Evolutionary conservation across 2,113 vertebrate genomes (phyloP).

Genomic region (Thymallus thymallus): DNA sequence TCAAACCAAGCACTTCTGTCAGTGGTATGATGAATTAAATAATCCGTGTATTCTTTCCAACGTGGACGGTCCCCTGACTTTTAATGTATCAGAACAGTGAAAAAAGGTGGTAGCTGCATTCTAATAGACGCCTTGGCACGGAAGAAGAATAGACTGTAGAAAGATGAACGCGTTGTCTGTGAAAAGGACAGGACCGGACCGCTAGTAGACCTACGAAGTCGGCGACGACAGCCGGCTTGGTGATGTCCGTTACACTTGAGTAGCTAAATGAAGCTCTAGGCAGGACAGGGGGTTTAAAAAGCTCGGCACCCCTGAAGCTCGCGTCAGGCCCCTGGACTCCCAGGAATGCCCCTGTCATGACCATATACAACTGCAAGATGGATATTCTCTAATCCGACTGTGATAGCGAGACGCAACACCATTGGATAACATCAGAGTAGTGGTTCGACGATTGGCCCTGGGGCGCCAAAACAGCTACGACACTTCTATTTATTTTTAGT

Average conservation of each 20-base stretch:
- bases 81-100: not conserved
- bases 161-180: slow-evolving; percentile 2
- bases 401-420: slow-evolving; percentile 54
- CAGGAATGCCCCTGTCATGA: slow-evolving; percentile 79
- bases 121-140: slow-evolving; percentile 19
- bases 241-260: slow-evolving; percentile 29
- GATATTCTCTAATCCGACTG: slow-evolving; percentile 58
- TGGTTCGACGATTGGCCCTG: slow-evolving; percentile 47
- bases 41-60: slow-evolving; percentile 16
- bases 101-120: slow-evolving; percentile 19
- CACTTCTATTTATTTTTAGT: slow-evolving; percentile 77
- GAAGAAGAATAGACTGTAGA: slow-evolving; percentile 6
- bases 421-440: slow-evolving; percentile 64
- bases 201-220: slow-evolving; percentile 5
- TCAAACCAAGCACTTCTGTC: slow-evolving; percentile 23
- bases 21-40: slow-evolving; percentile 22
- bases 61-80: slow-evolving; percentile 15
- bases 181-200: not conserved
- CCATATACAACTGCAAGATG: slow-evolving; percentile 72
- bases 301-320: slow-evolving; percentile 53
- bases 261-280: slow-evolving; percentile 42
- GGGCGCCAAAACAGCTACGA: slow-evolving; percentile 51
- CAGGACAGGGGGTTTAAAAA: slow-evolving; percentile 61
- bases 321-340: slow-evolving; percentile 81
- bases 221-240: slow-evolving; percentile 14